phyloP scores from a whole-genome alignment of 2,113 vertebrate species.

The Xyrauchen texanus region DNA sequence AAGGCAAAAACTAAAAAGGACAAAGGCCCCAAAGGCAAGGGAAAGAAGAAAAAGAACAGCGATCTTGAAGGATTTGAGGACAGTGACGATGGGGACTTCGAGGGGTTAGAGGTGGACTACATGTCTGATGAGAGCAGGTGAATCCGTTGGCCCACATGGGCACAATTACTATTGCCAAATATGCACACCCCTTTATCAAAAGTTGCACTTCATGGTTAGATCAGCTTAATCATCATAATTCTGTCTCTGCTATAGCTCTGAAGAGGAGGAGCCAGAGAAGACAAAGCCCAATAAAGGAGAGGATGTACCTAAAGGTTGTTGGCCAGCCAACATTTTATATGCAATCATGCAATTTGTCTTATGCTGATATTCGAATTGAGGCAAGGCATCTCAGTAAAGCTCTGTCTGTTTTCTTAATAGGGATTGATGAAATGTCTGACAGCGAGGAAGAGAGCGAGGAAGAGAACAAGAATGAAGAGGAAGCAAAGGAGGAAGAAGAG shows the following conservation, averaged over 20 bases:
- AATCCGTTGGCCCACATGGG: background rate
- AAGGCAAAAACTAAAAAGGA: constrained; percentile 70
- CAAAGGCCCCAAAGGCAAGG: constrained; percentile 72
- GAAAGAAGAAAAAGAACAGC: constrained; percentile 73
- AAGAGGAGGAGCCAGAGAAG: constrained; percentile 79
- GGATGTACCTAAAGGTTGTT: constrained; percentile 82
- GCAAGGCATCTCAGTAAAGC: background rate
- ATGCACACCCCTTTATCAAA: background rate
- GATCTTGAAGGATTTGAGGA: constrained; percentile 84
- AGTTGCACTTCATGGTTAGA: background rate
- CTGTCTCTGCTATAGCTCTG: constrained; percentile 71
- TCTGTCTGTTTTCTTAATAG: constrained; percentile 57
- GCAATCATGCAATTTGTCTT: background rate
- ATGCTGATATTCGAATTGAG: background rate
- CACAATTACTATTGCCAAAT: background rate
- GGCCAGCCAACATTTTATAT: background rate
- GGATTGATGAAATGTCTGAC: constrained; percentile 85
- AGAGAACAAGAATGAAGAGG: constrained; percentile 84
- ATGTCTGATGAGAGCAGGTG: constrained; percentile 92
- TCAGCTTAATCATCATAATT: background rate
- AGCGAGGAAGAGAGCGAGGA: constrained; percentile 92
- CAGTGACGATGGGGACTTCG: constrained; percentile 89
- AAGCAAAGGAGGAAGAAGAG: constrained; percentile 86
- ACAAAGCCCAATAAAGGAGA: constrained; percentile 78
- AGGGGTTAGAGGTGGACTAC: constrained; percentile 91